Conservation (phyloP, 2,113 vertebrate species). For the Sarotherodon lohbergeri region DNA sequence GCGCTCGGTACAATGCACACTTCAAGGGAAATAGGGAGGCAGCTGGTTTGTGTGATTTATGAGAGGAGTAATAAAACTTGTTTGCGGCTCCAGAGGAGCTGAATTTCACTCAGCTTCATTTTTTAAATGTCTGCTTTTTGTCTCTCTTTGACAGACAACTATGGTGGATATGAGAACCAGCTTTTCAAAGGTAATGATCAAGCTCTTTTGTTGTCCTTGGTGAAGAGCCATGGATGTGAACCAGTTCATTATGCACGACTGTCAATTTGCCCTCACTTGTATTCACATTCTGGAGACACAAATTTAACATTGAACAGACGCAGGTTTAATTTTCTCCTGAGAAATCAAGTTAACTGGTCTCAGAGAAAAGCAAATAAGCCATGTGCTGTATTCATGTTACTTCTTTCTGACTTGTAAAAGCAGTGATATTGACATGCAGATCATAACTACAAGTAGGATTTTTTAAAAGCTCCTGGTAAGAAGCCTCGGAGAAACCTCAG, state of each 20-base stretch:
- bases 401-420: not conserved
- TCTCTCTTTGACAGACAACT: slow-evolving; percentile 60
- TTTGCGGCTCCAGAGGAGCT: not conserved
- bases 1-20: not conserved
- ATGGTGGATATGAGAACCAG: slow-evolving; percentile 77
- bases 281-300: not conserved
- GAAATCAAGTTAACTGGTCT: not conserved
- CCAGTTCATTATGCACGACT: not conserved
- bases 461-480: not conserved
- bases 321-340: not conserved
- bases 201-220: not conserved
- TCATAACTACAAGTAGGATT: not conserved
- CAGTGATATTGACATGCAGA: not conserved
- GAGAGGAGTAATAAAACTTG: not conserved
- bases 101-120: not conserved
- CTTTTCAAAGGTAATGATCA: slow-evolving; percentile 75
- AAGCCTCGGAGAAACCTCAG: not conserved
- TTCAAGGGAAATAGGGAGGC: not conserved
- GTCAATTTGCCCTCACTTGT: not conserved
- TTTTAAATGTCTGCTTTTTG: slow-evolving; percentile 7
- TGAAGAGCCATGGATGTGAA: not conserved
- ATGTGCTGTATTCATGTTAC: not conserved
- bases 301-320: not conserved
- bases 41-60: slow-evolving; percentile 33
- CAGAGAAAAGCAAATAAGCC: not conserved